Percentiles rank a stretch among this genome's conserved stretches.
Conservation (phyloP, 2,113 vertebrate species). For the Odobenus rosmarus region DNA sequence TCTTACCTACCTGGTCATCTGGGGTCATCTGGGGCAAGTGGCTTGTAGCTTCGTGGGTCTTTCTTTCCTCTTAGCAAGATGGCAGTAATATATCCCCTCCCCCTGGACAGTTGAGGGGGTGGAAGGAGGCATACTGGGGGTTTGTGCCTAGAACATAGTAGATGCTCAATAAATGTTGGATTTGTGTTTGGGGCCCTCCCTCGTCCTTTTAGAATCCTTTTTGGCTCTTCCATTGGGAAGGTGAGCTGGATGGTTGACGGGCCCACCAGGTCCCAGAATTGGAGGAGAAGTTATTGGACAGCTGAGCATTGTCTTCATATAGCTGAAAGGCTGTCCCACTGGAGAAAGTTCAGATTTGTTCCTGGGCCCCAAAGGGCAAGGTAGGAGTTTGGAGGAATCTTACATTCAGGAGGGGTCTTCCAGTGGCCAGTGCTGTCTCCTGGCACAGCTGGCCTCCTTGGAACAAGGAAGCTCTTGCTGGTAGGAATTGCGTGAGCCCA, state of each 20-base stretch:
- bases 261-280: background rate
- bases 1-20: background rate
- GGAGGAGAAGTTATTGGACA: background rate
- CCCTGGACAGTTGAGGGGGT: too few species aligned
- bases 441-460: background rate
- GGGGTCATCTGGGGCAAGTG: background rate
- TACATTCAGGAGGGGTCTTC: background rate
- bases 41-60: background rate
- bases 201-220: background rate
- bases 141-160: background rate
- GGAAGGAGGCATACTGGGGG: background rate
- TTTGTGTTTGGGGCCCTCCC: background rate
- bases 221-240: background rate
- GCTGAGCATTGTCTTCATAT: background rate
- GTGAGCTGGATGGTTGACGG: background rate
- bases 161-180: background rate
- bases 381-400: background rate
- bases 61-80: background rate
- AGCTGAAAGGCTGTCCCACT: background rate
- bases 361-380: background rate
- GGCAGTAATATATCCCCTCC: background rate
- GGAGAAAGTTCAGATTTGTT: background rate
- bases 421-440: background rate
- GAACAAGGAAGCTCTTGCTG: background rate
- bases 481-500: accelerated